A percentile compares a stretch with the other conserved stretches of the same genome.
phyloP scores from a whole-genome alignment of 2,113 vertebrate genomes.

The Xiphorhynchus elegans region DNA sequence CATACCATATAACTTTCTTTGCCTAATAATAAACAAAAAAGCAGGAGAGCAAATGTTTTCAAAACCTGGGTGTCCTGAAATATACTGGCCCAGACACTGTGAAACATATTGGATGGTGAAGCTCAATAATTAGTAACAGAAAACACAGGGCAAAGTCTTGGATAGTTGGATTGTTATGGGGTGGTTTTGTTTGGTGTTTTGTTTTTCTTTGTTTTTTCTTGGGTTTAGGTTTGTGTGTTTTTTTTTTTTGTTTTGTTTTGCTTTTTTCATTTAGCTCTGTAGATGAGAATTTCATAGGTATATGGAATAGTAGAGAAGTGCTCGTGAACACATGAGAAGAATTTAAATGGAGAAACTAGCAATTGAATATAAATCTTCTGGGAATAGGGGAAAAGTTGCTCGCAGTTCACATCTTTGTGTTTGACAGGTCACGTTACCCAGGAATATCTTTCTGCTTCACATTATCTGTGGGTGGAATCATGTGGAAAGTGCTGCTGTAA shows the following conservation, averaged over 20 bases:
- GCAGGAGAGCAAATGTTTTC: not conserved
- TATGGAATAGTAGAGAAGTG: not conserved
- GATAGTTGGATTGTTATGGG: not conserved
- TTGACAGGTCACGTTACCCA: conserved; percentile 14
- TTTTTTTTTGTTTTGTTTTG: not conserved
- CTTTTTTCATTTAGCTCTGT: not conserved
- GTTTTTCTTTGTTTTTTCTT: not conserved
- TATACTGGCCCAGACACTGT: not conserved
- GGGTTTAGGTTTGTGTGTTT: too few relatives aligned
- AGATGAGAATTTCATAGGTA: not conserved
- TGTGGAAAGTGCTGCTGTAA: not conserved
- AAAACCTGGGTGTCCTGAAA: not conserved
- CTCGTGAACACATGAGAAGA: not conserved
- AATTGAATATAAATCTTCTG: not conserved
- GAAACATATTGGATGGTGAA: not conserved
- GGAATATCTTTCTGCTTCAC: not conserved
- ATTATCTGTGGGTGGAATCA: not conserved
- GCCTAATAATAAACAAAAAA: not conserved
- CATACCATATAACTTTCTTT: not conserved
- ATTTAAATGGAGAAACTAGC: not conserved
- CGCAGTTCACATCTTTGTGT: not conserved
- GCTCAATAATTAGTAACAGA: not conserved
- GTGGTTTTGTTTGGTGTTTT: not conserved
- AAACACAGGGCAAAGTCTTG: not conserved
- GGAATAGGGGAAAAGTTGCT: not conserved